These are phyloP conservation scores for Porites lobata DNA, from an alignment of 92 coral and sea anemone species.

Conservation along the genomic window DNA sequence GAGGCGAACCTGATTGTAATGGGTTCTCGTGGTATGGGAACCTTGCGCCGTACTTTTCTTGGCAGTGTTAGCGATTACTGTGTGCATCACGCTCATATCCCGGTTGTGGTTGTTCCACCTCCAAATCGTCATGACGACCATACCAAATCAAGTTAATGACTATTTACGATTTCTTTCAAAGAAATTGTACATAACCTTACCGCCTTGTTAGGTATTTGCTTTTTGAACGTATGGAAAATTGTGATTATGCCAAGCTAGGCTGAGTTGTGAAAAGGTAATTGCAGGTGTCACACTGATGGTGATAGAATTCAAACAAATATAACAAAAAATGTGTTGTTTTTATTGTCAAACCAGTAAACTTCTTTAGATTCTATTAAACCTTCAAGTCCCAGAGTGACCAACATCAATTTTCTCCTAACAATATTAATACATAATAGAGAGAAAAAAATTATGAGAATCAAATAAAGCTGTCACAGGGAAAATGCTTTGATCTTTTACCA, in stretches of 20 bases:
- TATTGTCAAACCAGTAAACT: no score
- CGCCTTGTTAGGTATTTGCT: not conserved
- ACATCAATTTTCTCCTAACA: no score
- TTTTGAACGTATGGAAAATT: not conserved
- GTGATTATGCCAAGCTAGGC: not conserved
- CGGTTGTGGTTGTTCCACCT: constrained; percentile 83
- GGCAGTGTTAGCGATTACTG: constrained; percentile 90
- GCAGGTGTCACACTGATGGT: no score
- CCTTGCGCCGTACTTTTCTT: constrained; percentile 81
- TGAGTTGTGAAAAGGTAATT: no score
- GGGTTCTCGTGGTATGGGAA: constrained; percentile 88
- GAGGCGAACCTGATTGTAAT: constrained; percentile 56
- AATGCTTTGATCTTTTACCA: no score
- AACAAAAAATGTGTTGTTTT: no score
- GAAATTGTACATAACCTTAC: not conserved
- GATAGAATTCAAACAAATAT: no score
- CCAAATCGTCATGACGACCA: constrained; percentile 30
- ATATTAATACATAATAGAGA: no score
- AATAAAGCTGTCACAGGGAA: no score
- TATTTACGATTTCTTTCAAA: not conserved
- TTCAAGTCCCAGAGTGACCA: no score
- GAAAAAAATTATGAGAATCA: no score
- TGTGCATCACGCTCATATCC: constrained; percentile 80
- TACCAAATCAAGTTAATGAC: constrained; percentile 3
- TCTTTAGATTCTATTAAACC: no score